These are phyloP conservation scores for Craterocephalus amniculus DNA, from an alignment of 2,797 vertebrate species.

Conservation along the genomic window DNA sequence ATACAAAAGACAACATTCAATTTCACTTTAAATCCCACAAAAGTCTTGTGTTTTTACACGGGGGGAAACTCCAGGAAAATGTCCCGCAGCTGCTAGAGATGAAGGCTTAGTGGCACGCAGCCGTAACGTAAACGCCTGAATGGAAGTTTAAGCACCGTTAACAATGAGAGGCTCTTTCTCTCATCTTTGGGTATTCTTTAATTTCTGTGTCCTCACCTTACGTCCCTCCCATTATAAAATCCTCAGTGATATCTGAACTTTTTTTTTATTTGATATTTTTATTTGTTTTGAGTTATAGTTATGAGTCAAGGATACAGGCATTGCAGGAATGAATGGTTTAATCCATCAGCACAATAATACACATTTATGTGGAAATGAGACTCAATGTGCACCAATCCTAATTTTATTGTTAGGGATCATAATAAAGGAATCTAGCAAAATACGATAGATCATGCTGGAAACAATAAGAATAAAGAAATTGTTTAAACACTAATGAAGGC, in stretches of 20 bases:
- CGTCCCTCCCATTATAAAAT: conserved; percentile 10
- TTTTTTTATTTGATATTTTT: not conserved
- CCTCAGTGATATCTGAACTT: not conserved
- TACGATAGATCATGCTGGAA: not conserved
- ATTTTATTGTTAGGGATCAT: not conserved
- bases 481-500: not conserved
- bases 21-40: conserved; percentile 66
- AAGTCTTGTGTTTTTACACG: conserved; percentile 42
- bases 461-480: not conserved
- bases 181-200: conserved; percentile 29
- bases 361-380: not conserved
- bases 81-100: conserved; percentile 40
- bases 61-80: conserved; percentile 51
- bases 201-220: not conserved
- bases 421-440: not conserved
- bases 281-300: not conserved
- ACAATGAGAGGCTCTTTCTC: conserved; percentile 18
- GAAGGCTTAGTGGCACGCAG: conserved; percentile 43
- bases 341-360: not conserved
- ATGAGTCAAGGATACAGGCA: not conserved
- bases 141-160: conserved; percentile 36
- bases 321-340: not conserved
- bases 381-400: not conserved
- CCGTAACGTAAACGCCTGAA: conserved; percentile 46
- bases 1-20: conserved; percentile 65